A percentile compares a stretch with the other conserved stretches of the same genome.
These are phyloP conservation scores for Branchellion lobata DNA, from an alignment of 2,888 invertebrate genomes.

Conservation along the genomic window DNA sequence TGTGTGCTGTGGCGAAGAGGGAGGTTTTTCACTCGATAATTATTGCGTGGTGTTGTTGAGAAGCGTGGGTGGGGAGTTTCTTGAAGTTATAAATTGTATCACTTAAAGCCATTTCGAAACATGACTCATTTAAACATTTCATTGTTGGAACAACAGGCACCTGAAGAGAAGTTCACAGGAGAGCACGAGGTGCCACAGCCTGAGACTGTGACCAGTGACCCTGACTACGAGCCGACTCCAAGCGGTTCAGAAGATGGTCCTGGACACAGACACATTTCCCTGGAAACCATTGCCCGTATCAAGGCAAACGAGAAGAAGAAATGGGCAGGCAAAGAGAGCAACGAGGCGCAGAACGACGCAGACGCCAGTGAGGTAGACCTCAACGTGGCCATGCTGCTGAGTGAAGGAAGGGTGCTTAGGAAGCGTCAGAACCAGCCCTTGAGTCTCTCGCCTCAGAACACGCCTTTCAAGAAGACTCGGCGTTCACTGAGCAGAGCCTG, in stretches of 20 bases:
- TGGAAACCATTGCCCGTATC: not conserved
- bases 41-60: too few relatives aligned
- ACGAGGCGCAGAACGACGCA: not conserved
- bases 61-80: too few relatives aligned
- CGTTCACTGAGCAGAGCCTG: slow-evolving; percentile 11
- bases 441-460: not conserved
- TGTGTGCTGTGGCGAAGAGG: too few relatives aligned
- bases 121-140: not conserved
- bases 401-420: slow-evolving; percentile 38
- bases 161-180: not conserved
- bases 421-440: slow-evolving; percentile 8
- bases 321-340: not conserved
- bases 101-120: slow-evolving; percentile 1
- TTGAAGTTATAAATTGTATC: too few relatives aligned
- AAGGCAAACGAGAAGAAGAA: slow-evolving; percentile 1
- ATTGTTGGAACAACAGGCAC: not conserved
- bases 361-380: slow-evolving; percentile 17
- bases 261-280: slow-evolving; percentile 1
- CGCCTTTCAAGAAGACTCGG: not conserved
- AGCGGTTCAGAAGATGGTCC: not conserved
- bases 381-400: slow-evolving; percentile 36
- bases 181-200: not conserved
- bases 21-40: too few relatives aligned
- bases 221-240: not conserved
- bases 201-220: not conserved